Base-by-base conservation (phyloP, 1,140 invertebrate species). In the Acromyrmex charruanus region DNA sequence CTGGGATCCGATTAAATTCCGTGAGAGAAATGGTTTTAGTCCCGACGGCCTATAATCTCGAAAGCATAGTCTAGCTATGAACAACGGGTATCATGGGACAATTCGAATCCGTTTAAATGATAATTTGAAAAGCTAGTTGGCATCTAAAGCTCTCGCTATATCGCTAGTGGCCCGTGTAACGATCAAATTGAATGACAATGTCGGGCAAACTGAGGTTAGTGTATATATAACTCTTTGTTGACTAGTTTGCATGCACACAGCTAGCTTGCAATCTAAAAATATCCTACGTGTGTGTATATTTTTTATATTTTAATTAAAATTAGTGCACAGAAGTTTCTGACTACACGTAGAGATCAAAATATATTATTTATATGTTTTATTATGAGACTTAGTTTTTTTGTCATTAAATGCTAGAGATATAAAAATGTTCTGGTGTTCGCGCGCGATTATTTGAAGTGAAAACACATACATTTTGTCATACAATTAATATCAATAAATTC, bases 61-160 rank as follows among this genome's bases (percentile, higher is more conserved):
- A 79, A 85, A 93, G 91, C 89, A 92, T 71, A 89, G 88, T 90
- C 84, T 80, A 80, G 44, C 66, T 85, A 90, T 87, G 88, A 89
- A 81, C 77, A 81, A 89, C 75, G 84, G 35, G 39, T 59, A 77
- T 28, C 44, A 72, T 49, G 87, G 90, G 91, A 93, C 92, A 92
- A 93, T 92, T 92, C 79, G 91, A 92, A 93, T 93, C 92, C 91
- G 92, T 94, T 93, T 93, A 93, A 93, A 94, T 92, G 91, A 90
- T 93, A 93, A 93, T 93, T 94, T 89, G 82, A 82, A 92, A 90
- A 92, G 77, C 88, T 87, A 87, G 89, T 89, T 89, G 84, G 77
- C 85, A 82, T 58, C 75, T 77, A 77, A 69, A 81, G 55, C 80
- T 58, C 16, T 51, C 18, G 44, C 86, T 44, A 66, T 85, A 80